Evolutionary conservation across 1,140 invertebrate species (phyloP).

Genomic region (Drosophila repleta): DNA sequence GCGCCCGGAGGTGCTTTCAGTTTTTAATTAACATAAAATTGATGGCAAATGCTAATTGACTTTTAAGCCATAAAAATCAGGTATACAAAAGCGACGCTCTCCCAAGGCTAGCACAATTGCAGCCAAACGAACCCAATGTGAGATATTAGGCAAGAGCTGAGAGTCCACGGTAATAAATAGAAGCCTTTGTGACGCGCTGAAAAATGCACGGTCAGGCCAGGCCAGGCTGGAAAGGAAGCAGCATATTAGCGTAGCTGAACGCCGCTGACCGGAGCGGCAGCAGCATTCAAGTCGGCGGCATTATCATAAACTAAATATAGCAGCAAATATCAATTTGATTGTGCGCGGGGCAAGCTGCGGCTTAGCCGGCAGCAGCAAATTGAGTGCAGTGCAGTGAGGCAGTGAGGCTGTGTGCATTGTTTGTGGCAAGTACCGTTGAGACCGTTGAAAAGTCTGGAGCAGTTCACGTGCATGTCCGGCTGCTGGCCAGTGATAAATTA

Average conservation of each 20-base stretch:
- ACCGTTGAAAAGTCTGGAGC: conserved; percentile 32
- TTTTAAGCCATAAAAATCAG: conserved; percentile 53
- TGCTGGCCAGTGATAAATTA: conserved; percentile 81
- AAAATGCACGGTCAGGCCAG: conserved; percentile 40
- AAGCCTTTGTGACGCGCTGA: conserved; percentile 55
- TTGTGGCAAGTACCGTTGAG: conserved; percentile 71
- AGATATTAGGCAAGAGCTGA: conserved; percentile 30
- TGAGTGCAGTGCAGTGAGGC: conserved; percentile 48
- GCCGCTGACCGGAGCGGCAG: conserved; percentile 13
- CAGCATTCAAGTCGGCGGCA: conserved; percentile 59
- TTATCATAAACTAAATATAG: conserved; percentile 82
- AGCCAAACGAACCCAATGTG: conserved; percentile 16
- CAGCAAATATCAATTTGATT: conserved; percentile 82
- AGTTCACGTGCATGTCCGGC: conserved; percentile 66
- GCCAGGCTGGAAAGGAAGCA: conserved; percentile 49
- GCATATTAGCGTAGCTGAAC: conserved; percentile 54
- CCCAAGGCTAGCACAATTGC: conserved; percentile 37
- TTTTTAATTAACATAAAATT: conserved; percentile 48
- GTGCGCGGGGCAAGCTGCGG: conserved; percentile 34
- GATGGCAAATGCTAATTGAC: conserved; percentile 73
- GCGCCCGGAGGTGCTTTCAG: conserved; percentile 12
- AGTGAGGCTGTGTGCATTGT: conserved; percentile 52
- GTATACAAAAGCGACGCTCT: conserved; percentile 48
- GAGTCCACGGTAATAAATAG: conserved; percentile 61
- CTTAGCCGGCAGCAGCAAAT: conserved; percentile 67